A percentile compares a stretch with the other conserved stretches of the same genome.
These are phyloP conservation scores for Brenthis hecate DNA, from an alignment of 2,888 invertebrate species.

Conservation along the genomic window DNA sequence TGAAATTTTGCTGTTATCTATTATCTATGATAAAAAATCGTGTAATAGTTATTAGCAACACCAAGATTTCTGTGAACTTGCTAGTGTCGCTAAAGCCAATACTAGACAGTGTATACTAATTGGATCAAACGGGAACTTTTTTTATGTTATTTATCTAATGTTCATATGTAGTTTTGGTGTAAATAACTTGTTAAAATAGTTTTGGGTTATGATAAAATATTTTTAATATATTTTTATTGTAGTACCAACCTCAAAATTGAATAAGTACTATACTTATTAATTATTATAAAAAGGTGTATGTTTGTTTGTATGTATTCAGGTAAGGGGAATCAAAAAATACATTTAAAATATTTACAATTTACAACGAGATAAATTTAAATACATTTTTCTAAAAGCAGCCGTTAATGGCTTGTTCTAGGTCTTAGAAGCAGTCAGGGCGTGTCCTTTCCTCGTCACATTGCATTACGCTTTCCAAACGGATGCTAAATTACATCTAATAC, in stretches of 20 bases:
- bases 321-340: too few species aligned
- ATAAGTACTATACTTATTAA: background rate
- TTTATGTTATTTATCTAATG: background rate
- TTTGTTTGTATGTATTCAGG: too few species aligned
- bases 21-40: too few species aligned
- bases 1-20: too few species aligned
- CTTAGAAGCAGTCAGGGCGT: slow-evolving; percentile 95
- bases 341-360: background rate
- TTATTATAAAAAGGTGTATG: background rate
- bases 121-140: background rate
- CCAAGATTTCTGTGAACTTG: too few species aligned
- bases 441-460: slow-evolving; percentile 97
- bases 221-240: too few species aligned
- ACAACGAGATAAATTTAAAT: slow-evolving; percentile 29
- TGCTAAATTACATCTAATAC: slow-evolving; percentile 96
- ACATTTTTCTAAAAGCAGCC: too few species aligned
- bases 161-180: background rate
- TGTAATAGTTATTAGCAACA: too few species aligned
- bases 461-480: slow-evolving; percentile 99
- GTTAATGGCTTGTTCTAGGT: slow-evolving; percentile 79
- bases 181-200: background rate
- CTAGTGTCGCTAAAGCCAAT: too few species aligned
- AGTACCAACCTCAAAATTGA: background rate
- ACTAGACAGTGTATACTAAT: background rate
- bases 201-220: too few species aligned